phyloP scores from a whole-genome alignment of 2,797 vertebrate species.

The Hephaestus fuliginosus region DNA sequence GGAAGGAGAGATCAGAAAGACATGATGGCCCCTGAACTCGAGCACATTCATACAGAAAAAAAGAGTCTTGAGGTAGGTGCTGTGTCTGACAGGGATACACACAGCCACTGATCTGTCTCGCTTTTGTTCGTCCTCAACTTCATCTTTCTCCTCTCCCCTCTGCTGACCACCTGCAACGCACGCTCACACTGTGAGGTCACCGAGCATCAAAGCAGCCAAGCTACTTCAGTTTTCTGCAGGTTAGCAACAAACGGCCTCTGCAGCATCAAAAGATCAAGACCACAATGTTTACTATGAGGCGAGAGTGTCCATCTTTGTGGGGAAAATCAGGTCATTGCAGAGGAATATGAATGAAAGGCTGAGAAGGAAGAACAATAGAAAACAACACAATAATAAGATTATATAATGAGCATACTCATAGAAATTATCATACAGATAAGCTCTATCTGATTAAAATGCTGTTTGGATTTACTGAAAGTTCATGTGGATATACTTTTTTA shows the following conservation, averaged over 20 bases:
- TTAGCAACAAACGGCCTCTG: too few relatives aligned
- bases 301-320: too few relatives aligned
- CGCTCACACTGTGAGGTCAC: neutral
- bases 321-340: neutral
- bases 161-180: neutral
- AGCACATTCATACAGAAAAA: conserved; percentile 2
- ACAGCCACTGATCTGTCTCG: neutral
- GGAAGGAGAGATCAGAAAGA: conserved; percentile 32
- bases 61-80: neutral
- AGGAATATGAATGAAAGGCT: neutral
- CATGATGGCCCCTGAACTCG: conserved; percentile 15
- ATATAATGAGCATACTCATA: too few relatives aligned
- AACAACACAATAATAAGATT: neutral
- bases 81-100: conserved; percentile 6
- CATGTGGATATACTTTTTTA: neutral
- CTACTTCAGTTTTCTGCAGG: neutral
- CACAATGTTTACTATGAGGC: neutral
- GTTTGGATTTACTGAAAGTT: neutral
- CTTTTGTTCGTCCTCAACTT: neutral
- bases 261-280: neutral
- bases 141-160: neutral
- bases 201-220: neutral
- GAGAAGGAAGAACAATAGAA: neutral
- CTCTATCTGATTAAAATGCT: neutral
- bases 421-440: neutral